phyloP scores from a whole-genome alignment of 2,113 vertebrate genomes.

The Melanerpes formicivorus region DNA sequence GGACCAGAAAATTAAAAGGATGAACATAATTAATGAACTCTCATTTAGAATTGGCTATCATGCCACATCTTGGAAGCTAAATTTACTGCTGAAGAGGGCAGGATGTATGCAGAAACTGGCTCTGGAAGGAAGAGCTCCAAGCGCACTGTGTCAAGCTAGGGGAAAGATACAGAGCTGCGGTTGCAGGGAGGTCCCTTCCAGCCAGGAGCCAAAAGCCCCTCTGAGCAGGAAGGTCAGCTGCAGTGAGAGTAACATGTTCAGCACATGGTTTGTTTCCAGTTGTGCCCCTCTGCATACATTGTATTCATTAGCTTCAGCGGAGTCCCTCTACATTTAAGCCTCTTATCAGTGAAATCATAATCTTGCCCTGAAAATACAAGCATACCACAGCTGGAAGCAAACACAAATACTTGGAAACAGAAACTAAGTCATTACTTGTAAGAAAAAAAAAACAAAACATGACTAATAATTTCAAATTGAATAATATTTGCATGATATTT shows the following conservation, averaged over 20 bases:
- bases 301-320: not conserved
- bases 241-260: not conserved
- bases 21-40: slow-evolving; percentile 46
- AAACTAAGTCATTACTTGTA: slow-evolving; percentile 12
- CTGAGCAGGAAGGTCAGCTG: not conserved
- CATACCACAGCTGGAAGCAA: slow-evolving; percentile 7
- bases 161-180: not conserved
- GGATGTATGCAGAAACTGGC: not conserved
- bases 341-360: not conserved
- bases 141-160: not conserved
- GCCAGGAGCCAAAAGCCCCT: not conserved
- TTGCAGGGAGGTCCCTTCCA: not conserved
- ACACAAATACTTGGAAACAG: not conserved
- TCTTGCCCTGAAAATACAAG: not conserved
- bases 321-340: not conserved
- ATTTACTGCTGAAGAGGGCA: slow-evolving; percentile 11
- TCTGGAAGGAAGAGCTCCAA: not conserved
- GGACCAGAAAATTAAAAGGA: slow-evolving; percentile 38
- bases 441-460: slow-evolving; percentile 13
- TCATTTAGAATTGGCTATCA: slow-evolving; percentile 15
- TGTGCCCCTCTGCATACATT: not conserved
- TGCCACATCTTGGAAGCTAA: slow-evolving; percentile 28
- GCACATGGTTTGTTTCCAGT: not conserved
- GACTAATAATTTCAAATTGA: slow-evolving; percentile 69
- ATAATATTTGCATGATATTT: slow-evolving; percentile 68